phyloP scores from a whole-genome alignment of 2,888 invertebrate genomes.

The Limnephilus rhombicus region DNA sequence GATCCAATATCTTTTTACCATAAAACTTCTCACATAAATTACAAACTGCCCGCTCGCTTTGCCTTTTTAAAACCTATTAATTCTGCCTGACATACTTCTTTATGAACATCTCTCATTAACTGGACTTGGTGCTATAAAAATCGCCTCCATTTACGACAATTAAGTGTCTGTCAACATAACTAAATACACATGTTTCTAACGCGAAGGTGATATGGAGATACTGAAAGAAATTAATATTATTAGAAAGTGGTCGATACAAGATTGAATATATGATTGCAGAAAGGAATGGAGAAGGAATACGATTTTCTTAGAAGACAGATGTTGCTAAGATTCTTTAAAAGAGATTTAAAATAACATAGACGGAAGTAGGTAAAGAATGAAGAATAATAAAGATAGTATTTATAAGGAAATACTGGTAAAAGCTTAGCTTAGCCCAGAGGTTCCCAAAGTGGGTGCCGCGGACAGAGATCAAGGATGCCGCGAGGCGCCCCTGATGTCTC shows the following conservation, averaged over 20 bases:
- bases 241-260: not conserved
- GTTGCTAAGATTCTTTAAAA: not conserved
- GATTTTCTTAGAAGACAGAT: not conserved
- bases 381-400: not conserved
- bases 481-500: too few species aligned
- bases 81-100: not conserved
- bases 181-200: not conserved
- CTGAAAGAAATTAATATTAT: not conserved
- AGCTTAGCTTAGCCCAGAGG: not conserved
- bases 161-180: not conserved
- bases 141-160: not conserved
- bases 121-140: not conserved
- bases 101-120: not conserved
- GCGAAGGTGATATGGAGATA: not conserved
- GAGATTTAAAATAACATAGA: not conserved
- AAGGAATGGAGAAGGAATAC: not conserved
- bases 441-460: too few species aligned
- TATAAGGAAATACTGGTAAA: not conserved
- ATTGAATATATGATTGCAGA: not conserved
- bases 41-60: not conserved
- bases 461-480: too few species aligned
- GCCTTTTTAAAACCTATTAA: not conserved
- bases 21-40: not conserved
- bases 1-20: not conserved
- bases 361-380: not conserved